Evolutionary conservation across 2,888 invertebrate species (phyloP), one percentile per base, ranked within the genome.

Genomic region (Andricus quercusramuli): DNA sequence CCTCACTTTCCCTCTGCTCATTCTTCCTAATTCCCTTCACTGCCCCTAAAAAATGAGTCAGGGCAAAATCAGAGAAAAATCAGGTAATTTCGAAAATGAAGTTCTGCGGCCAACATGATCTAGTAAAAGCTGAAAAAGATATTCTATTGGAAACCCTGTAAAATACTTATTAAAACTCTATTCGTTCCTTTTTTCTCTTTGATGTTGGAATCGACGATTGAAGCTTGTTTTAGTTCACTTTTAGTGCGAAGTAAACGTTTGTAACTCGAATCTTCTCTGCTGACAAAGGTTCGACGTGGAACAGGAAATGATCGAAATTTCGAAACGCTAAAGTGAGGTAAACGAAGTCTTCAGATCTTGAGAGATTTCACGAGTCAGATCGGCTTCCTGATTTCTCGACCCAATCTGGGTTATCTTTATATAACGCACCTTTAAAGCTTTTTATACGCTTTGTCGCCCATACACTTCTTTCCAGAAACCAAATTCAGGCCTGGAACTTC

Each of bases 161-260:
- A 68, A 68, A 47, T 68, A 29, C 47, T 17, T 25, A 29, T 44
- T 17, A 25, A 6, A 47, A 68, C 47, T 17, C 68, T 8, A 70
- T 32, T 25, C n/a, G 29, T 32, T n/a, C 51, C 17, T 70, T 70
- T 15, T 17, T 25, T 37, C 20, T 11, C 70, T 51, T 51, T 70
- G 51, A 70, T 68, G 44, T 25, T n/a, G 37, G 25, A 68, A 68
- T 68, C 15, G 68, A 17, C 67, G 67, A 68, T 68, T 44, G 44
- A 68, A 22, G 44, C 25, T 68, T 47, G 47, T 68, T 68, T 47
- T 29, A 47, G 15, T 20, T 44, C 22, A 47, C 47, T 68, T 68
- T 47, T 44, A 68, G 44, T 44, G 25, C 47, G 47, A 68, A 68
- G 29, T 68, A 68, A 68, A 47, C 68, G 68, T 44, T 68, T 68